Percentiles rank a stretch among this genome's conserved stretches.
Conservation (phyloP, 2,113 vertebrate species). For the Maccullochella peelii region DNA sequence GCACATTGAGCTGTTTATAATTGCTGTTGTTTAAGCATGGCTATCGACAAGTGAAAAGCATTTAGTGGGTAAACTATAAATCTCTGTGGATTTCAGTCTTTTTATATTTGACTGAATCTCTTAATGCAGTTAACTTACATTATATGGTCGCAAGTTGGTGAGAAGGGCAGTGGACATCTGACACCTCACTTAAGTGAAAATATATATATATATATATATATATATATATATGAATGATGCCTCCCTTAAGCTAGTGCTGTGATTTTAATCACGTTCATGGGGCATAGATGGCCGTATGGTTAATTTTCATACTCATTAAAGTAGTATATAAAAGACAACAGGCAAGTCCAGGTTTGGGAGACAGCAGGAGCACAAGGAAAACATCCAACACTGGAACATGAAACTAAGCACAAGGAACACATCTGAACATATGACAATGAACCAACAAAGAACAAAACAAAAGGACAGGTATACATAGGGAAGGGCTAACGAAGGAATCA, state of each 20-base stretch:
- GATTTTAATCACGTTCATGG: not conserved
- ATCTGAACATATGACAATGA: too few relatives aligned
- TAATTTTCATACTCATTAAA: constrained; percentile 11
- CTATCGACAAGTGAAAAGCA: constrained; percentile 13
- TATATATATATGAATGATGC: not conserved
- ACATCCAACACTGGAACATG: too few relatives aligned
- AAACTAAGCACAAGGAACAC: too few relatives aligned
- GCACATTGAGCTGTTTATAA: constrained; percentile 43
- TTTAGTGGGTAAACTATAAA: constrained; percentile 35
- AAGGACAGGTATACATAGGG: too few relatives aligned
- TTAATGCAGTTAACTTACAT: not conserved
- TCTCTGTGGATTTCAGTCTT: constrained; percentile 1
- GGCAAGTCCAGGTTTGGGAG: too few relatives aligned
- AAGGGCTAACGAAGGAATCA: too few relatives aligned
- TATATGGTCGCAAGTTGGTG: not conserved
- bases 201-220: too few relatives aligned
- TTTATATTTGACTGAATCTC: constrained; percentile 12
- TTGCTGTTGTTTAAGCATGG: constrained; percentile 45
- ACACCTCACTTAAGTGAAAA: not conserved
- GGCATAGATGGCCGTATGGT: not conserved
- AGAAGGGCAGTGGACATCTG: not conserved
- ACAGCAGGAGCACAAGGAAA: too few relatives aligned
- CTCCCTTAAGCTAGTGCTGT: not conserved
- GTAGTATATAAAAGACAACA: too few relatives aligned
- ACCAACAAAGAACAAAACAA: too few relatives aligned